Evolutionary conservation across 2,888 invertebrate species (phyloP), one percentile per base, ranked within the genome.

Genomic region (Rhaphigaster nebulosa): DNA sequence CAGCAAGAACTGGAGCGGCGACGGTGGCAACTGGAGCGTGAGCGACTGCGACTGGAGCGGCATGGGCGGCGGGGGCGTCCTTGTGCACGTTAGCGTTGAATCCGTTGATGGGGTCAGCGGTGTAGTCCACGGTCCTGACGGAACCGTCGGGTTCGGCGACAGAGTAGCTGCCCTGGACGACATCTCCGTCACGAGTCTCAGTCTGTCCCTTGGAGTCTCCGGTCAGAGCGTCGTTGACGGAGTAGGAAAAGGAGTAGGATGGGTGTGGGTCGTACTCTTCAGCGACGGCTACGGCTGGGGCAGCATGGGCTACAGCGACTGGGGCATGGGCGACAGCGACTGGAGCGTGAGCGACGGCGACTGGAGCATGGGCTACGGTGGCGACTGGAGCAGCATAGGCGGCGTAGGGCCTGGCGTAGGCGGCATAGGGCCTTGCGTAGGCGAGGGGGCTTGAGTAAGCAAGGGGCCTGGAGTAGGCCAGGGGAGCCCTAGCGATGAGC

Each of bases 21-120:
- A 70, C 90, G 56, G 91, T 91, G 65, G 91, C 92, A 29, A 91
- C 91, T 29, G 92, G 91, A 65, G 92, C 92, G 89, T 91, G 92
- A 29, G 90, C 91, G 23, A 91, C 92, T 26, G 91, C 90, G 20
- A 91, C 91, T 38, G 90, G 91, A 45, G 93, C 94, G 41, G 91
- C 91, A 80, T 92, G 91, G 34, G 91, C 91, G 92, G 94, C 93
- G 70, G 93, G 93, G 88, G 93, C 92, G 91, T 93, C 92, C 92
- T 94, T 93, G 6, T 94, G 93, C 23, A 88, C 88, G 34, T 60
- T 60, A 60, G 88, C 88, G 60, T 88, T 88, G 88, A 88, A 88
- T 84, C 84, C 84, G 45, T 84, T 84, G 84, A 84, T 84, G n/a
- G 84, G 84, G 84, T 84, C 84, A 45, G 84, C 84, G 45, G 84